Evolutionary conservation across 1,140 invertebrate species (phyloP).

Genomic region (Babylonia areolata): DNA sequence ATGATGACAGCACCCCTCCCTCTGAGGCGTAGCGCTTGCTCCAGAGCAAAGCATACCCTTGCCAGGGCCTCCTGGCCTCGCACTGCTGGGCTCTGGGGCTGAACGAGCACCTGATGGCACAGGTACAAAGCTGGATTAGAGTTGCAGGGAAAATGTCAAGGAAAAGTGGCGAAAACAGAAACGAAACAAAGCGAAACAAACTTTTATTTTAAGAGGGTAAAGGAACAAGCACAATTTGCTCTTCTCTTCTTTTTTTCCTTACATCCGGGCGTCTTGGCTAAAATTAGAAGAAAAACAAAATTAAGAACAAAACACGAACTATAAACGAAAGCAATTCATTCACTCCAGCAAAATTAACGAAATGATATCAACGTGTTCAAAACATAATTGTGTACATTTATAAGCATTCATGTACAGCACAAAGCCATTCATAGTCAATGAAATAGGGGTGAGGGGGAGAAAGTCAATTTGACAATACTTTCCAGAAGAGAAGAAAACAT

Average conservation of each 20-base stretch:
- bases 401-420: too few relatives aligned
- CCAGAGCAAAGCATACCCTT: conserved; percentile 25
- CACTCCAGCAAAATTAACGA: too few relatives aligned
- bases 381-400: too few relatives aligned
- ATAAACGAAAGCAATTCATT: too few relatives aligned
- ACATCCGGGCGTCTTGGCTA: too few relatives aligned
- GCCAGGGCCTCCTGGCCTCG: conserved; percentile 33
- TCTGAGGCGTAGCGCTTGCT: background rate
- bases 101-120: background rate
- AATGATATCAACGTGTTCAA: too few relatives aligned
- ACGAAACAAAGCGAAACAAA: background rate
- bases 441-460: too few relatives aligned
- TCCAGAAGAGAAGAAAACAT: too few relatives aligned
- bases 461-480: too few relatives aligned
- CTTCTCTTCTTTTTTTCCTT: background rate
- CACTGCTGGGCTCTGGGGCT: conserved; percentile 26
- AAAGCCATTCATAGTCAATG: too few relatives aligned
- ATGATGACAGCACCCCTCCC: background rate
- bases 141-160: background rate
- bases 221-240: background rate
- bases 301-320: too few relatives aligned
- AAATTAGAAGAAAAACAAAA: too few relatives aligned
- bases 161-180: background rate
- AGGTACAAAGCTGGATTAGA: background rate
- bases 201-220: background rate